Evolutionary conservation across 2,113 vertebrate species (phyloP), one percentile per base, ranked within the genome.

Genomic region (Vulpes vulpes): DNA sequence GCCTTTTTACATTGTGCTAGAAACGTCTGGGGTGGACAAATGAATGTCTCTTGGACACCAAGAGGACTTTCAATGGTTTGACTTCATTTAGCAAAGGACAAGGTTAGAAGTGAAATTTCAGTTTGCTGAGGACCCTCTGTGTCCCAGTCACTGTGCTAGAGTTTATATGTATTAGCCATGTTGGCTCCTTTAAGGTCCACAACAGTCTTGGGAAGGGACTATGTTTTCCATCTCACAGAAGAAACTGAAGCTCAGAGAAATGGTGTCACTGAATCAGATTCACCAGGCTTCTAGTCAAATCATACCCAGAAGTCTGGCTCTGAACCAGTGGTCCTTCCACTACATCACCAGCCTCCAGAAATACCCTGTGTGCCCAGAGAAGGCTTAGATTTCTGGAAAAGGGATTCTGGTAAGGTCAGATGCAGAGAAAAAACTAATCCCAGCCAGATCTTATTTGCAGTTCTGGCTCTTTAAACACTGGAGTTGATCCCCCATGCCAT

Each of bases 1-100:
- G 64, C 32, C 92, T 92, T 73, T 93, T 84, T 53, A 38, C 23
- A 60, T 19, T 32, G 12, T 27, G 38, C 35, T 8, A 11, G 60
- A 49, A 65, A 57, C 32, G 67, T 81, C 59, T 43, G 6, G 60
- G 55, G 53, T 86, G 82, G n/a, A 67, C 57, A 49, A 71, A 79
- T 22, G 53, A 85, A 92, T 43, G 19, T 15, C 38, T 80, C 49
- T 67, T 65, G 9, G 20, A 76, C 73, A 55, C 7, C 20, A 62
- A 85, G 35, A 55, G 49, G 23, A 49, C 25, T 94, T 69, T 35
- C 79, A n/a, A 11, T 23, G 12, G 92, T 65, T 62, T 59, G 62
- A 12, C 27, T 90, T 81, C 43, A 81, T 67, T 95, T 81, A 85
- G 69, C 38, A 92, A 89, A 91, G 51, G 64, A 43, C 95, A 96